Percentiles rank a stretch among this genome's conserved stretches.
Evolutionary conservation across 2,797 vertebrate genomes (phyloP).

Genomic region (Aphelocoma californica): DNA sequence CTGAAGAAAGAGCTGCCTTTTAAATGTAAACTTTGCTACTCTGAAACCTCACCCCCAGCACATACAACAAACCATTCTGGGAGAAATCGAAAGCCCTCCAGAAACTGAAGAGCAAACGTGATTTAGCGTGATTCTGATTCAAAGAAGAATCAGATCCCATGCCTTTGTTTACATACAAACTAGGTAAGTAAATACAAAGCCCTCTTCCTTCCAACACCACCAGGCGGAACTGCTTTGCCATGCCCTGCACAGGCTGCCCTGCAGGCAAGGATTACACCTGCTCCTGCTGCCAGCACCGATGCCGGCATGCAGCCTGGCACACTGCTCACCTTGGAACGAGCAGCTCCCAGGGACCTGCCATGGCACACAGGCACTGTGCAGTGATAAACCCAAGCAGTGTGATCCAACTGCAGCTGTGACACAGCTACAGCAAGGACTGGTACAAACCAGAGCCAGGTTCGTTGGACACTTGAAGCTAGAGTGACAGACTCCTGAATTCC

Average conservation of each 20-base stretch:
- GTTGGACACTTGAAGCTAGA: neutral
- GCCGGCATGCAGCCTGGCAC: neutral
- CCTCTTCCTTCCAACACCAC: neutral
- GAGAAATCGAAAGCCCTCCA: neutral
- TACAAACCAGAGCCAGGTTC: neutral
- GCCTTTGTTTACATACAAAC: neutral
- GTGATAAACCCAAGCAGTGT: fast-evolving
- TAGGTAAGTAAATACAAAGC: neutral
- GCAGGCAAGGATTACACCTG: neutral
- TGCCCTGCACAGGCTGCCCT: fast-evolving
- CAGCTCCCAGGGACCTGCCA: neutral
- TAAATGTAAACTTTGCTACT: neutral
- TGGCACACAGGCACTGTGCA: fast-evolving
- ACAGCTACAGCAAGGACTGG: fast-evolving
- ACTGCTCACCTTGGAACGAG: fast-evolving
- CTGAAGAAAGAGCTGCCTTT: neutral
- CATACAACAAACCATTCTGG: neutral
- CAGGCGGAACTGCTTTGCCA: neutral
- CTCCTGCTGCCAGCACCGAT: neutral
- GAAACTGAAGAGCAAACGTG: neutral
- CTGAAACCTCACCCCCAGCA: neutral
- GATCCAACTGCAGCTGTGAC: neutral
- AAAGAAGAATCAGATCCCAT: neutral
- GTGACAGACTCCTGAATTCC: neutral
- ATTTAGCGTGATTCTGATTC: neutral